These are phyloP conservation scores for Aculops lycopersici DNA, from an alignment of 1,140 invertebrate species.

Conservation along the genomic window DNA sequence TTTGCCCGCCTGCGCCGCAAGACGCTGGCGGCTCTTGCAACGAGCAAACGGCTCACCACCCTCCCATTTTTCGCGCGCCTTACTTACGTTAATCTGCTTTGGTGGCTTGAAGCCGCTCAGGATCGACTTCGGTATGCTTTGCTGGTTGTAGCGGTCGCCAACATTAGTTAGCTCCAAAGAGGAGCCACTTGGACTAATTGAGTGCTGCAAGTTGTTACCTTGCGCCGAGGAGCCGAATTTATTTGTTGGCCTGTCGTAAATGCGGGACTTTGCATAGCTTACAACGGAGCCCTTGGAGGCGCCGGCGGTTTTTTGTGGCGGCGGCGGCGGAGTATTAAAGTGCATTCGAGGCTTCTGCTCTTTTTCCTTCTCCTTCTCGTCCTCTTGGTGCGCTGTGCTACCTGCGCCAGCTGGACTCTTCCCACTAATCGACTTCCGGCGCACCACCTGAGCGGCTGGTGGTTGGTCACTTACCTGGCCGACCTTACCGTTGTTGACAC, in stretches of 20 bases:
- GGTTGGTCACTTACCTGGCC: no score
- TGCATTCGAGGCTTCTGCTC: background rate
- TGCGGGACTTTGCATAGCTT: background rate
- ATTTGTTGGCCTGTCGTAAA: background rate
- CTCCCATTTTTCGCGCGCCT: slow-evolving; percentile 6
- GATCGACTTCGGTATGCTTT: no score
- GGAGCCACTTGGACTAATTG: background rate
- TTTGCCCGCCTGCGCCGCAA: no score
- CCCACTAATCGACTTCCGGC: no score
- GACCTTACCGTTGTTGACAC: background rate
- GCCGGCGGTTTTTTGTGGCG: background rate
- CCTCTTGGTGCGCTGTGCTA: background rate
- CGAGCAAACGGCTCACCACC: slow-evolving; percentile 7
- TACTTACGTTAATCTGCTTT: slow-evolving; percentile 11
- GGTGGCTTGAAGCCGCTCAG: slow-evolving; percentile 3
- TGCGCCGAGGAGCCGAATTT: background rate
- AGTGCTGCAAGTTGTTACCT: background rate
- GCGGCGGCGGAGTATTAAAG: background rate
- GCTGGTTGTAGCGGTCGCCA: background rate
- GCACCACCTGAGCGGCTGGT: no score
- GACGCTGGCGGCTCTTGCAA: no score
- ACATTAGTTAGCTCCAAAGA: background rate
- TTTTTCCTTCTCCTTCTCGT: background rate
- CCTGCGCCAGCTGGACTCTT: no score
- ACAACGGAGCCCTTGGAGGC: no score